Evolutionary conservation across 2,888 invertebrate genomes (phyloP).

Genomic region (Parnassius glacialis): DNA sequence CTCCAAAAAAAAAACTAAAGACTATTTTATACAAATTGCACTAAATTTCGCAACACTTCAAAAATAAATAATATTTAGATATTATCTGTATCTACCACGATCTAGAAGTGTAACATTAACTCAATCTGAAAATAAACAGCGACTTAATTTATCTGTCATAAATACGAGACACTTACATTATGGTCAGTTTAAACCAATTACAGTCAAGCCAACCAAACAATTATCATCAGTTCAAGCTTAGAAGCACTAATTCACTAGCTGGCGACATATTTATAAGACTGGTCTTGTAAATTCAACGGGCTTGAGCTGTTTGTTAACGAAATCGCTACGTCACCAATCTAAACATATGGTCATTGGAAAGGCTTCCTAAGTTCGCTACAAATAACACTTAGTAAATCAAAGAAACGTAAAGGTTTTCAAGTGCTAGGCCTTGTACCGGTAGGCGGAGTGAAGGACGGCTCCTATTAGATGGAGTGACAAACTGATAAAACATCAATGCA

Average conservation of each 20-base stretch:
- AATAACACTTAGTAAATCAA: not conserved
- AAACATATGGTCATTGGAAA: constrained; percentile 35
- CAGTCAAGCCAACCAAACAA: constrained; percentile 25
- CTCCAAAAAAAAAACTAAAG: too few species aligned
- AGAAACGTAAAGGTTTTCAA: not conserved
- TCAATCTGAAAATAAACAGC: constrained; percentile 30
- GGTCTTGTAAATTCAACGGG: constrained; percentile 48
- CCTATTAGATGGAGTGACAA: too few species aligned
- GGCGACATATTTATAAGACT: constrained; percentile 51
- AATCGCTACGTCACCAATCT: constrained; percentile 16
- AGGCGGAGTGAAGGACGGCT: too few species aligned
- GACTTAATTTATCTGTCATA: constrained; percentile 44
- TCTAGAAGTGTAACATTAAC: constrained; percentile 5
- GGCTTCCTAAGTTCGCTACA: not conserved
- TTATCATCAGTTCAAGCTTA: constrained; percentile 23
- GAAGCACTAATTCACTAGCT: constrained; percentile 50
- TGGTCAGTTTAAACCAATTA: constrained; percentile 26
- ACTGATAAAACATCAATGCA: too few species aligned
- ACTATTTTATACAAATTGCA: too few species aligned
- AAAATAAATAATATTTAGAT: too few species aligned
- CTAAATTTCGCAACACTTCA: too few species aligned
- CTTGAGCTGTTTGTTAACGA: constrained; percentile 36
- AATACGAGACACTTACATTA: constrained; percentile 24
- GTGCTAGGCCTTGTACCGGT: too few species aligned
- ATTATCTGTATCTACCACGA: not conserved